Evolutionary conservation across 2,797 vertebrate genomes (phyloP).

Genomic region (Clarias platycephalus): DNA sequence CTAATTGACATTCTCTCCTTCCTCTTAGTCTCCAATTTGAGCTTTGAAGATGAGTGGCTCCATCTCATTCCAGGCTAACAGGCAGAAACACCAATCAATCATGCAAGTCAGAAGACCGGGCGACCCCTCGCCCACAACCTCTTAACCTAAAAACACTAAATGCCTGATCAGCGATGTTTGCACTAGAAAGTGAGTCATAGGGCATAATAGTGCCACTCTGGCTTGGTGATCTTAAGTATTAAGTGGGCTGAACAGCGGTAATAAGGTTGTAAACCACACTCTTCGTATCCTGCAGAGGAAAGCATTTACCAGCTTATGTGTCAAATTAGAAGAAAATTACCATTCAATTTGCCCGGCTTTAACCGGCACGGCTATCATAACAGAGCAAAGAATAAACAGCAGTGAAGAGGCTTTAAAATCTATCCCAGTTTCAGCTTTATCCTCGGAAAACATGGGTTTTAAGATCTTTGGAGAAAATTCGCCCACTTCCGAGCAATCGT

Average conservation of each 20-base stretch:
- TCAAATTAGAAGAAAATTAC: constrained; percentile 52
- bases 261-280: constrained; percentile 20
- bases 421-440: background rate
- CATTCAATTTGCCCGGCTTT: constrained; percentile 46
- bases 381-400: constrained; percentile 35
- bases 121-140: background rate
- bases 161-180: background rate
- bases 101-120: background rate
- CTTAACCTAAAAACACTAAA: constrained; percentile 1
- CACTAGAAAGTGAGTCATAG: background rate
- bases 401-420: constrained; percentile 15
- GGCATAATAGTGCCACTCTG: background rate
- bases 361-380: constrained; percentile 46
- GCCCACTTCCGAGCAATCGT: background rate
- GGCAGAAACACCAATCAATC: constrained; percentile 30
- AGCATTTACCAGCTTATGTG: constrained; percentile 42
- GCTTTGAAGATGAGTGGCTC: constrained; percentile 30
- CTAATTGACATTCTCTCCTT: constrained; percentile 21
- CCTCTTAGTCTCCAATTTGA: background rate
- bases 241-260: constrained; percentile 14
- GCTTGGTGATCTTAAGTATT: background rate
- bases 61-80: constrained; percentile 17
- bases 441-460: constrained; percentile 8
- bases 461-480: background rate
- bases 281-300: constrained; percentile 24